phyloP scores from a whole-genome alignment of 1,140 invertebrate species.

The Sycophila sp. region DNA sequence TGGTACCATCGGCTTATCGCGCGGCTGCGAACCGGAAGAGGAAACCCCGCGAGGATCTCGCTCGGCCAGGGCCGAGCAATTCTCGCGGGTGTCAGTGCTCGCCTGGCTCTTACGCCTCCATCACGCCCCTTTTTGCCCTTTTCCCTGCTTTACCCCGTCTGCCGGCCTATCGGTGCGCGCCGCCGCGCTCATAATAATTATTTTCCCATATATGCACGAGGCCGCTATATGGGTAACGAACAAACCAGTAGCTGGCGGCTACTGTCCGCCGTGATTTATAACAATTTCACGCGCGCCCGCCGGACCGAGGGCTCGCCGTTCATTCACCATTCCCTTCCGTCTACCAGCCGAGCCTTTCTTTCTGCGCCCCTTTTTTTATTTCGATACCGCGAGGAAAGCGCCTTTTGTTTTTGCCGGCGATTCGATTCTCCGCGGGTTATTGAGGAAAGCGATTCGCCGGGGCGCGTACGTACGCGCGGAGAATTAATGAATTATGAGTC shows the following conservation, averaged over 20 bases:
- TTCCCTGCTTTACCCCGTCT: conserved; percentile 37
- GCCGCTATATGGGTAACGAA: conserved; percentile 45
- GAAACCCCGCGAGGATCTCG: conserved; percentile 42
- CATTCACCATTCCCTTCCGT: conserved; percentile 45
- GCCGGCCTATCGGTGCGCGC: conserved; percentile 42
- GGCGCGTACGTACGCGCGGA: background rate
- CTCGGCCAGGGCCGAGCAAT: conserved; percentile 8
- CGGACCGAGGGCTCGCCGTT: conserved; percentile 12
- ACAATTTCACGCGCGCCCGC: conserved; percentile 45
- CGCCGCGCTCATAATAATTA: conserved; percentile 52
- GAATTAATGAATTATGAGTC: conserved; percentile 28
- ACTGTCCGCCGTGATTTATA: conserved; percentile 59
- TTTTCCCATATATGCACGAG: conserved; percentile 55
- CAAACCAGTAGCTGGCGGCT: conserved; percentile 56
- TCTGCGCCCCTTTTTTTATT: background rate
- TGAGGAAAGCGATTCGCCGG: too few species aligned
- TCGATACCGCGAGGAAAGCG: background rate
- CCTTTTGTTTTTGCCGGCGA: background rate
- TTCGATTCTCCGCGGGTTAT: too few species aligned
- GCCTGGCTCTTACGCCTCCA: conserved; percentile 1
- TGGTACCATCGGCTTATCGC: conserved; percentile 38
- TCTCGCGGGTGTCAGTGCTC: conserved; percentile 41
- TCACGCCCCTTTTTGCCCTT: background rate
- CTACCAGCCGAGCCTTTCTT: conserved; percentile 32
- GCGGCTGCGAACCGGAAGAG: conserved; percentile 41